A percentile compares a stretch with the other conserved stretches of the same genome.
These are phyloP conservation scores for Agapornis roseicollis DNA, from an alignment of 2,113 vertebrate genomes.

Conservation along the genomic window DNA sequence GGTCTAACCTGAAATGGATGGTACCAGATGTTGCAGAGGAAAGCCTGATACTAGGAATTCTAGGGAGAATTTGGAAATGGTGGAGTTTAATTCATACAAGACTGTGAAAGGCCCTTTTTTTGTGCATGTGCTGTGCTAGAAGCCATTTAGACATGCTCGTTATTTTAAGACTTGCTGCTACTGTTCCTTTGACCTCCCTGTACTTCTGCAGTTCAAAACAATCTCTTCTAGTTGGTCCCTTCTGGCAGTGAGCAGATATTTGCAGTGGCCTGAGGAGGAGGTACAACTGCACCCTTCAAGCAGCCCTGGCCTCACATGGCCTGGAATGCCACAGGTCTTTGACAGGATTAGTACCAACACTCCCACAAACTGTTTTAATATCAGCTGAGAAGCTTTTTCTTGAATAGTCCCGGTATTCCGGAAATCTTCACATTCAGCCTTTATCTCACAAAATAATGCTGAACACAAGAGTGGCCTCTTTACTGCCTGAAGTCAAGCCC, in stretches of 20 bases:
- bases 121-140: not conserved
- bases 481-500: not conserved
- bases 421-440: not conserved
- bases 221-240: not conserved
- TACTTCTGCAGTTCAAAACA: slow-evolving; percentile 18
- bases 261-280: not conserved
- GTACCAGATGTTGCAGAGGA: not conserved
- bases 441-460: not conserved
- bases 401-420: not conserved
- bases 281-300: not conserved
- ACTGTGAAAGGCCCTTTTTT: not conserved
- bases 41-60: not conserved
- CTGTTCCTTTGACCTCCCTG: not conserved
- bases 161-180: not conserved
- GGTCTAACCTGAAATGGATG: slow-evolving; percentile 32
- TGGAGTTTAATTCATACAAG: not conserved
- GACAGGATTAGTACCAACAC: not conserved
- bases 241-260: not conserved
- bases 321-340: not conserved
- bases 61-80: not conserved
- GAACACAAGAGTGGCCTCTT: not conserved
- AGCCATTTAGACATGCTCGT: not conserved
- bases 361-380: not conserved
- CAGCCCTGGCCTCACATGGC: not conserved
- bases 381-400: not conserved